Evolutionary conservation across 2,113 vertebrate genomes (phyloP).

Genomic region (Xiphophorus couchianus): DNA sequence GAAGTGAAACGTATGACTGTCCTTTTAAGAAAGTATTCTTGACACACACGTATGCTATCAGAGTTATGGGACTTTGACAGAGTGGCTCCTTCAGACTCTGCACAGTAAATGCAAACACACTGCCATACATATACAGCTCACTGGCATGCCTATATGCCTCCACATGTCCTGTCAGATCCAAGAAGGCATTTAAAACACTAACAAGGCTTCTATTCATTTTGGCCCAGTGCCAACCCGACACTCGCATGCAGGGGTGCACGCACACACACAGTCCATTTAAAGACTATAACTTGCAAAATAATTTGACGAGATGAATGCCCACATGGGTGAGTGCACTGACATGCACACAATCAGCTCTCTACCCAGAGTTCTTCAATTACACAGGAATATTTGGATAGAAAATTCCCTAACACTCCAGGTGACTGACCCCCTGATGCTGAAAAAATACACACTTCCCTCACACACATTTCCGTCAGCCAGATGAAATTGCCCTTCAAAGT

Average conservation of each 20-base stretch:
- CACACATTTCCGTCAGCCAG: slow-evolving; percentile 62
- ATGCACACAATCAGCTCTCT: slow-evolving; percentile 24
- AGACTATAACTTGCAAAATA: slow-evolving; percentile 43
- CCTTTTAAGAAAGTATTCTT: slow-evolving; percentile 22
- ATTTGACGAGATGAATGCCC: slow-evolving; percentile 17
- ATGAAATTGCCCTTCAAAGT: slow-evolving; percentile 75
- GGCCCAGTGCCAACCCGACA: slow-evolving; percentile 53
- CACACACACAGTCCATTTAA: slow-evolving; percentile 6
- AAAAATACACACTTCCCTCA: slow-evolving; percentile 64
- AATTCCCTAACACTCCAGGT: slow-evolving; percentile 74
- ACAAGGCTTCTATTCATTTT: slow-evolving; percentile 65
- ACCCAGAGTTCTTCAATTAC: slow-evolving; percentile 65
- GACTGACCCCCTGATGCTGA: slow-evolving; percentile 64
- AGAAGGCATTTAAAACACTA: slow-evolving; percentile 67
- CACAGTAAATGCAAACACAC: slow-evolving; percentile 30
- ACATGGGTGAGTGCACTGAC: slow-evolving; percentile 14
- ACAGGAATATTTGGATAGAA: slow-evolving; percentile 71
- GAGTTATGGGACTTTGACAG: slow-evolving; percentile 33
- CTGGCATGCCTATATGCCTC: slow-evolving; percentile 57
- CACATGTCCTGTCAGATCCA: slow-evolving; percentile 67
- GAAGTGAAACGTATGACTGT: slow-evolving; percentile 22
- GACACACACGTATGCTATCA: slow-evolving; percentile 7
- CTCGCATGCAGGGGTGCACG: slow-evolving; percentile 7
- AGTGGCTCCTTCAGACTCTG: slow-evolving; percentile 30
- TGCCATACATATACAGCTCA: slow-evolving; percentile 43